Base-by-base conservation (phyloP, 2,888 invertebrate genomes). In the Ganaspis brasiliensis region DNA sequence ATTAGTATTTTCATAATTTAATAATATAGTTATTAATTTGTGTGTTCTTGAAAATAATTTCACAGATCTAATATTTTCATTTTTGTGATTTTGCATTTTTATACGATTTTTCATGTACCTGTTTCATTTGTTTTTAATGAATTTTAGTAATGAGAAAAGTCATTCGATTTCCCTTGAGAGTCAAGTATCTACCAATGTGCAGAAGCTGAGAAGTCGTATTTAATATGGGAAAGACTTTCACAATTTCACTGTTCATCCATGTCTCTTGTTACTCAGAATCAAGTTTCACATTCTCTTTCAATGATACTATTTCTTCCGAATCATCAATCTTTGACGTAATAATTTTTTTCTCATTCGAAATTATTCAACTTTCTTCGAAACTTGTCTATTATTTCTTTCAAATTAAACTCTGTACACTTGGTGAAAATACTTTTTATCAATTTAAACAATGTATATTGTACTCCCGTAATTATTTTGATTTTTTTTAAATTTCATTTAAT, bases 241-340 rank as follows among this genome's bases (percentile, higher is more conserved):
- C 67, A 45, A 67, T 67, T 67, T 67, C 45, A 67, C 67, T 45
- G 67, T 45, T 67, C 67, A 67, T 67, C 67, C 45, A 45, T 45
- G 24, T 45, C 24, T 45, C 67, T 45, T 45, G 24, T 45, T 45
- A 67, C 67, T 24, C n/a, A 67, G 40, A 67, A 40, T 67, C 45
- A 67, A 67, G 67, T 67, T 67, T 67, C 40, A 67, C 67, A 45
- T 67, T 67, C 67, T 45, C 67, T 67, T 45, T 45, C 40, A 67
- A 67, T 45, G n/a, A 67, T 24, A 35, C 40, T 24, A 67, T 67
- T 45, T 24, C 40, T 45, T 45, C 40, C 14, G 14, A 21, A 40
- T 19, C 40, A 21, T 24, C 24, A 24, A 24, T 45, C 14, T 24
- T n/a, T 45, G 45, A 26, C 37, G 19, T 16, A 63, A 35, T 21